Evolutionary conservation across 92 coral and sea anemone genomes (phyloP).

Genomic region (Meandrina meandrites): DNA sequence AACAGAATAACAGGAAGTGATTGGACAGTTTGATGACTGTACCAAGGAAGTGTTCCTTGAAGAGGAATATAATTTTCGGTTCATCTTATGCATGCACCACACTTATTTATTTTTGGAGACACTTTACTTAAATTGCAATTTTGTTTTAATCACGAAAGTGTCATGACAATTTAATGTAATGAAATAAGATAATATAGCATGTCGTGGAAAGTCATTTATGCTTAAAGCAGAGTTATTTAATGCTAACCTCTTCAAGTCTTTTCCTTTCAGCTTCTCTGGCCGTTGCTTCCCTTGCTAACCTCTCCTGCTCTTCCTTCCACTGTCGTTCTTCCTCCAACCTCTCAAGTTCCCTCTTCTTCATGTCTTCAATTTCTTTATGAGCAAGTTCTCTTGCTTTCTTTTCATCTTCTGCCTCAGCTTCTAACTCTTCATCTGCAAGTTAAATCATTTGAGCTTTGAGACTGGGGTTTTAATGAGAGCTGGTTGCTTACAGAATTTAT

Average conservation of each 20-base stretch:
- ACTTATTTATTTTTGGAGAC: too few relatives aligned
- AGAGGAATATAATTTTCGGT: too few relatives aligned
- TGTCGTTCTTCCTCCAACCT: slow-evolving; percentile 71
- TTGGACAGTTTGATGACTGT: too few relatives aligned
- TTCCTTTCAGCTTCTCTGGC: slow-evolving; percentile 84
- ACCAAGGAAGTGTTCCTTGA: too few relatives aligned
- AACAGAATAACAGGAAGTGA: too few relatives aligned
- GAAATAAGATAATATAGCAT: too few relatives aligned
- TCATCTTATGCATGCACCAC: too few relatives aligned
- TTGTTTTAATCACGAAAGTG: too few relatives aligned
- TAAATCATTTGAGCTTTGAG: background rate
- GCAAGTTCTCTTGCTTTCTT: slow-evolving; percentile 89
- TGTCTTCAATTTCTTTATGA: slow-evolving; percentile 86
- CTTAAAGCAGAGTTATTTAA: background rate
- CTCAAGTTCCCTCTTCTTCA: slow-evolving; percentile 76
- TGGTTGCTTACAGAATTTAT: background rate
- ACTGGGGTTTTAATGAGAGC: background rate
- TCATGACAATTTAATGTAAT: too few relatives aligned
- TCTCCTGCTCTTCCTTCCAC: slow-evolving; percentile 82
- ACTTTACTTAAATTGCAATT: too few relatives aligned
- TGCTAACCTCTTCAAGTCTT: slow-evolving; percentile 75
- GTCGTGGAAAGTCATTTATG: too few relatives aligned
- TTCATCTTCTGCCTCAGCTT: slow-evolving; percentile 85
- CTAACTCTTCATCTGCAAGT: slow-evolving; percentile 58
- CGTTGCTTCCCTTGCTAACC: slow-evolving; percentile 79